Evolutionary conservation across 2,797 vertebrate species (phyloP).

Genomic region (Hippopotamyrus pictus): DNA sequence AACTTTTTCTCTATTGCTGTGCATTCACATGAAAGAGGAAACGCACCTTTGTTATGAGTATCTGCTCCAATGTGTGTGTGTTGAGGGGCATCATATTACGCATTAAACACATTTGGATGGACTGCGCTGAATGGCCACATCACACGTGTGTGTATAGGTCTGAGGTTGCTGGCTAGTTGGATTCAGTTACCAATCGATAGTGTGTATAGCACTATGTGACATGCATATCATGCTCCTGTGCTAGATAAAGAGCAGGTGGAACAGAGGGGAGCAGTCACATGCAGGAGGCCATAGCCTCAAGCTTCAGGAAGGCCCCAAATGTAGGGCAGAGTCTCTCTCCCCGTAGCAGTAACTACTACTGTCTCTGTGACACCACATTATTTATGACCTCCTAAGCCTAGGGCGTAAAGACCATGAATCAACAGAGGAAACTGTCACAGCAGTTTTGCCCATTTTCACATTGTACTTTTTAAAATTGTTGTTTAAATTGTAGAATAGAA

Average conservation of each 20-base stretch:
- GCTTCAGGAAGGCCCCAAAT: neutral
- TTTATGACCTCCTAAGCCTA: neutral
- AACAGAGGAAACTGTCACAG: neutral
- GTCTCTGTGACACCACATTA: neutral
- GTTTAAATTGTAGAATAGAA: neutral
- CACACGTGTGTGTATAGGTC: neutral
- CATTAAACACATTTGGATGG: neutral
- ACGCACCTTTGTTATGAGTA: neutral
- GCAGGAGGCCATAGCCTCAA: neutral
- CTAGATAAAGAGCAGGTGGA: neutral
- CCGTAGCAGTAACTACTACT: neutral
- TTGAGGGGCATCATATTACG: neutral
- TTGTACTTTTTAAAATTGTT: neutral
- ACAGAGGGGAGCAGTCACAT: neutral
- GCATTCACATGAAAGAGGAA: neutral
- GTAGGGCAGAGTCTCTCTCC: neutral
- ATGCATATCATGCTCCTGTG: neutral
- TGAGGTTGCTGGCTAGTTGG: neutral
- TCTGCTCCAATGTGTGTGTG: neutral
- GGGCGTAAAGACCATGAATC: neutral
- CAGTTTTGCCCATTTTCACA: neutral
- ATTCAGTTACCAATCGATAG: neutral
- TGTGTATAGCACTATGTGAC: neutral
- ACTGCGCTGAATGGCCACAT: neutral
- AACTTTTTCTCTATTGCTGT: neutral